Evolutionary conservation across 2,888 invertebrate species (phyloP), one percentile per base, ranked within the genome.

Genomic region (Podabrus alpinus): DNA sequence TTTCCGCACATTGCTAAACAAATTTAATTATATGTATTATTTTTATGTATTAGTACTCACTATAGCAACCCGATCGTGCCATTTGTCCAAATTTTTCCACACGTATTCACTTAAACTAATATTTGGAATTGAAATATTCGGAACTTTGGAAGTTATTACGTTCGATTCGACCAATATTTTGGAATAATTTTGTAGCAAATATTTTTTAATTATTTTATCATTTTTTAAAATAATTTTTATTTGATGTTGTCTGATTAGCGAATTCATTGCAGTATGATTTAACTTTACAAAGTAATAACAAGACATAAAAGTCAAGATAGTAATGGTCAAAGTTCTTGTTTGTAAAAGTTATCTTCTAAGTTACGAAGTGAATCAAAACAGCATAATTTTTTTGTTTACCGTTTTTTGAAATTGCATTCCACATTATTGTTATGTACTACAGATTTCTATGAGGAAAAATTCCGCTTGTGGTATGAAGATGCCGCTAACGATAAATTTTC

Each of bases 1-100:
- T 92, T n/a, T 90, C 83, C 0, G 92, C 90, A 81, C 94, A 94
- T 60, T 92, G 91, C 94, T 94, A 84, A 24, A 88, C 78, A 67
- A 68, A 62, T 59, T 64, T 69, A 68, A 24, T 62, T 74, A 19
- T 29, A 61, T 59, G 24, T 62, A 19, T n/a, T 15, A 16, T 61
- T 16, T 16, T 9, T 11, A 16, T 11, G 15, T 13, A 17, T 1
- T 66, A n/a, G 25, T 73, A 90, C 91, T 91, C 85, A 93, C 93
- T 83, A 91, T 80, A 45, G 91, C 90, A 5, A 90, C 90, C 79
- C 89, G 89, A 72, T 92, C 89, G 4, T 91, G 89, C 92, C 92
- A 93, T 86, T 88, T 91, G 16, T 91, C 90, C 68, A 92, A 82
- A 82, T 92, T 88, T 77, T 87, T 87, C 92, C 92, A 93, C 3